A percentile compares a stretch with the other conserved stretches of the same genome.
Conservation (phyloP, 2,797 vertebrate genomes). For the Rallus crepitans region DNA sequence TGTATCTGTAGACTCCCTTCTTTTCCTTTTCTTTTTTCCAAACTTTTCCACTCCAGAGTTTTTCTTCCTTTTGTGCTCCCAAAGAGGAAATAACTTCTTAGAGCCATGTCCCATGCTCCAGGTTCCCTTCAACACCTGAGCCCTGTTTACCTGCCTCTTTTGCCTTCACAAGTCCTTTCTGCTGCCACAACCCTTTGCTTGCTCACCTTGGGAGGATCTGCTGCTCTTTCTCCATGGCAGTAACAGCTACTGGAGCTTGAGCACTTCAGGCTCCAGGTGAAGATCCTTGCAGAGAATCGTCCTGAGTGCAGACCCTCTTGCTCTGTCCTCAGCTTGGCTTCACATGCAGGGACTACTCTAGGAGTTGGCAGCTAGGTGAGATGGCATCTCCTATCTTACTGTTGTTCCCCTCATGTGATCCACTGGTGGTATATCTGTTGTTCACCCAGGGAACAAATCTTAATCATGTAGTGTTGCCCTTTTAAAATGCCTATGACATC, state of each 20-base stretch:
- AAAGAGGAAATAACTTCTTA: neutral
- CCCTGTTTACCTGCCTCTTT: neutral
- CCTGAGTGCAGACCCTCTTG: neutral
- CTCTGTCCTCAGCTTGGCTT: neutral
- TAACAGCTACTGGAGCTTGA: neutral
- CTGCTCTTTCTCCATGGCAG: neutral
- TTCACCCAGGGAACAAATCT: neutral
- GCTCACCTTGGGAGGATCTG: neutral
- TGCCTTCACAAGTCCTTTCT: neutral
- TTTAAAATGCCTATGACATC: neutral
- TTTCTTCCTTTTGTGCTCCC: neutral
- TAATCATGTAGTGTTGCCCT: neutral
- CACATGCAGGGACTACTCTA: rapidly evolving
- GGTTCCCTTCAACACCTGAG: neutral
- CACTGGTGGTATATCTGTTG: neutral
- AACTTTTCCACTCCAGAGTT: neutral
- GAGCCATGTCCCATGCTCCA: neutral
- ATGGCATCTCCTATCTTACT: neutral
- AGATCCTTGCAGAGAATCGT: neutral
- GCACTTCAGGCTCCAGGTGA: neutral
- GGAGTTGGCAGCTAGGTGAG: rapidly evolving
- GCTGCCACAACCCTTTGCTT: neutral
- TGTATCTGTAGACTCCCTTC: neutral
- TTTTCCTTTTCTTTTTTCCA: neutral
- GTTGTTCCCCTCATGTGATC: neutral